Percentiles rank a stretch among this genome's conserved stretches.
These are phyloP conservation scores for Hydrotaea cyrtoneurina DNA, from an alignment of 2,888 invertebrate genomes.

Conservation along the genomic window DNA sequence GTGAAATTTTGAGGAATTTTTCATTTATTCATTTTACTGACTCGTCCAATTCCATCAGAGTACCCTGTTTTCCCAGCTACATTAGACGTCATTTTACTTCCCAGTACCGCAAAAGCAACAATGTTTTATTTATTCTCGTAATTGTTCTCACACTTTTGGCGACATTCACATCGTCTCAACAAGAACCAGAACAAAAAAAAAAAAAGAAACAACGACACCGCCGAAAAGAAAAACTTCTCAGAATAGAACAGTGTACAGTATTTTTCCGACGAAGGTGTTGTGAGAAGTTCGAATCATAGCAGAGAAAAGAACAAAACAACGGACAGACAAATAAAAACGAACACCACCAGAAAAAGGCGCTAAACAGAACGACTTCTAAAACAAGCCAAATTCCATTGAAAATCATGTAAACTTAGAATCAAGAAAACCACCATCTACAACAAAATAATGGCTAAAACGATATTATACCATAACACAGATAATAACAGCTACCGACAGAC, in stretches of 20 bases:
- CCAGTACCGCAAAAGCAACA: conserved; percentile 21
- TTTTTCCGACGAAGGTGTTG: conserved; percentile 61
- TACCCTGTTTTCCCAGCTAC: conserved; percentile 19
- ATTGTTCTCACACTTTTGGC: conserved; percentile 62
- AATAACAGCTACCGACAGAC: conserved; percentile 37
- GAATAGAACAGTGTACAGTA: conserved; percentile 44
- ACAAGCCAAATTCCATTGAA: conserved; percentile 55
- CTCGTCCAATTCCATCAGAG: not conserved
- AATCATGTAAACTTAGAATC: conserved; percentile 62
- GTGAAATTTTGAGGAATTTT: no score
- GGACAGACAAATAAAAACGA: conserved; percentile 36
- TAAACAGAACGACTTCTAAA: conserved; percentile 16
- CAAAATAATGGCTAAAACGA: conserved; percentile 40
- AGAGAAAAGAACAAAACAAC: not conserved
- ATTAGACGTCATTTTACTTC: not conserved
- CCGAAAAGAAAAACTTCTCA: conserved; percentile 38
- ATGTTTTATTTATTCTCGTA: conserved; percentile 53
- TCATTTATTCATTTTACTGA: no score
- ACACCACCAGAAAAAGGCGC: conserved; percentile 49
- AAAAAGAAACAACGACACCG: not conserved
- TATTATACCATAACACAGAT: no score
- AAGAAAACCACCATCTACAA: not conserved
- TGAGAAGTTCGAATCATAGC: conserved; percentile 51
- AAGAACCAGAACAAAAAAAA: not conserved
- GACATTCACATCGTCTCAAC: not conserved